Base-by-base conservation (phyloP, 2,888 invertebrate genomes). In the Aporophyla nigra region DNA sequence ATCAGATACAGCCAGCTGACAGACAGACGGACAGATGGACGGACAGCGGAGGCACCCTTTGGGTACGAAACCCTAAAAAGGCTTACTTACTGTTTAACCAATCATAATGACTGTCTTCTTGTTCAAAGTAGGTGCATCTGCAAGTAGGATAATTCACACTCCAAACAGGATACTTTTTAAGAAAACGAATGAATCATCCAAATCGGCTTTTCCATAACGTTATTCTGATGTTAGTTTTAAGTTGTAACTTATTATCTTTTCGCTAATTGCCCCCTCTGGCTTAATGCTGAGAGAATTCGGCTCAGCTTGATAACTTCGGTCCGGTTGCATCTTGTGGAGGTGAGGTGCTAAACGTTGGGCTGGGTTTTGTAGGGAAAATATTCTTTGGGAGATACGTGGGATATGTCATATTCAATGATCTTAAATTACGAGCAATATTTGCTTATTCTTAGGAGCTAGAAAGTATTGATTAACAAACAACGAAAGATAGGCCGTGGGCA, bases 261-360 rank as follows among this genome's bases (percentile, higher is more conserved):
- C 86, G 87, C 89, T 94, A 94, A 94, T 94, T 94, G 90, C 92
- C 85, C 91, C 90, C 91, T 88, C 91, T 89, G 91, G 92, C 90
- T 91, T 91, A 92, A 91, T 89, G 91, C 78, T 78, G 86, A 84
- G 86, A 88, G 85, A 88, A 90, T 87, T 82, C 73, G 84, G 82
- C 72, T 71, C 70, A 67, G 78, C 67, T 74, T 76, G 89, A 89
- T 89, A 89, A 91, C 78, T 87, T 86, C 61, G 59, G 82, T 78
- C 71, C 78, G 54, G 63, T 58, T 63, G 46, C 61, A 67, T 75
- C 68, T 66, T 46, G 46, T 69, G 74, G 19, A 72, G 40, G 16
- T 53, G 86, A 67, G 72, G 53, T 77, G 53, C 56, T 68, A 56
- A 86, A 86, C 77, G 19, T 79, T 76, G 43, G 63, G 78, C 5